Percentiles rank a stretch among this genome's conserved stretches.
These are phyloP conservation scores for Hanleya hanleyi DNA, from an alignment of 2,888 invertebrate genomes.

Conservation along the genomic window DNA sequence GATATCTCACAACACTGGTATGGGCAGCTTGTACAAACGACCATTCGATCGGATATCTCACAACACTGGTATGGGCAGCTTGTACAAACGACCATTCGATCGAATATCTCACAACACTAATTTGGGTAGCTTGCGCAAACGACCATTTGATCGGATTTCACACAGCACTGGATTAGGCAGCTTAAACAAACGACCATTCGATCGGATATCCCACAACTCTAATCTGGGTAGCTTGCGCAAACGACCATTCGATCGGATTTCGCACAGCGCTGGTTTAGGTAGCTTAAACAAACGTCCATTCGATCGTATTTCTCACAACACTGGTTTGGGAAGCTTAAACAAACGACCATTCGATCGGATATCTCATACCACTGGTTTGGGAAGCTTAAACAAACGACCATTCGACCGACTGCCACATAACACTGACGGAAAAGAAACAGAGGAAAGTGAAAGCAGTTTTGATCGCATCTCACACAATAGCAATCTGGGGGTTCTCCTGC, in stretches of 20 bases:
- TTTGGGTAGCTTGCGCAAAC: neutral
- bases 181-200: neutral
- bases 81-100: neutral
- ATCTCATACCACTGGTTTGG: neutral
- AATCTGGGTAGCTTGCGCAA: neutral
- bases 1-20: neutral
- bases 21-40: neutral
- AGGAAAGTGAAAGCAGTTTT: too few species aligned
- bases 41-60: neutral
- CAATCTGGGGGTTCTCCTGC: too few species aligned
- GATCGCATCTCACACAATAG: too few species aligned
- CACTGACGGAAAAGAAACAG: too few species aligned
- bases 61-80: neutral
- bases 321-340: neutral
- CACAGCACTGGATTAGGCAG: neutral
- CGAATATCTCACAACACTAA: neutral
- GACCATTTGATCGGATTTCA: neutral
- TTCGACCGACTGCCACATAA: neutral
- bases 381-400: too few species aligned
- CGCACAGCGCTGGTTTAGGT: neutral
- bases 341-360: neutral
- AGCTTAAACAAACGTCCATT: too few species aligned
- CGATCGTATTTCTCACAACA: neutral
- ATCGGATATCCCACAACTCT: neutral
- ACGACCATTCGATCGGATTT: neutral